phyloP scores from a whole-genome alignment of 2,797 vertebrate species.

The Lophotriccus pileatus region DNA sequence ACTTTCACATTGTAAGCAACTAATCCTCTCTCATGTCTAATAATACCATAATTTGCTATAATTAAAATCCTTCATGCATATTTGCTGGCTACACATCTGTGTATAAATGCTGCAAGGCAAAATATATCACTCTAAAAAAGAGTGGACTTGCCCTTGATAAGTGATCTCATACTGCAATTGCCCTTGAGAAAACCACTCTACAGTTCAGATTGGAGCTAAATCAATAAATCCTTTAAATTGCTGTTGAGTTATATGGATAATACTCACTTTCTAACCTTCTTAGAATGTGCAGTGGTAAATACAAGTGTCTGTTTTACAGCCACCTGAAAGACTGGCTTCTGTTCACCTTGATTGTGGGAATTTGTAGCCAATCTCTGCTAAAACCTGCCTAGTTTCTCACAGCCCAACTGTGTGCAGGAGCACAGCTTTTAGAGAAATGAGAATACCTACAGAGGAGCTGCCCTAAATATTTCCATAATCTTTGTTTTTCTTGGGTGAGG shows the following conservation, averaged over 20 bases:
- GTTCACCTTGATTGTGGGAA: background rate
- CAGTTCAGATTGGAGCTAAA: slow-evolving; percentile 13
- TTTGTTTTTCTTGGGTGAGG: background rate
- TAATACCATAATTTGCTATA: background rate
- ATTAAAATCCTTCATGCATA: background rate
- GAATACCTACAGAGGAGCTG: background rate
- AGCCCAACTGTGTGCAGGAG: background rate
- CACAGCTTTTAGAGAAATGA: background rate
- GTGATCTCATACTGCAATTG: slow-evolving; percentile 24
- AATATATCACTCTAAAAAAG: background rate
- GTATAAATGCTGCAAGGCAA: background rate
- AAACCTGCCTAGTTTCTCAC: background rate
- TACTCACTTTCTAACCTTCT: slow-evolving; percentile 23
- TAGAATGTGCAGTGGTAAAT: background rate
- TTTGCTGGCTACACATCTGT: background rate
- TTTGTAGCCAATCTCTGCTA: background rate
- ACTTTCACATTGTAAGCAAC: background rate
- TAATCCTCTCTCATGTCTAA: background rate
- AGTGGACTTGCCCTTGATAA: background rate
- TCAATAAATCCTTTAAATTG: slow-evolving; percentile 42
- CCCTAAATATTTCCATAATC: background rate
- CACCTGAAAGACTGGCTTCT: background rate
- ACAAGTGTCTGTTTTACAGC: background rate
- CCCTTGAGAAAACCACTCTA: slow-evolving; percentile 36
- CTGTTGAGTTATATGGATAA: slow-evolving; percentile 1